These are phyloP conservation scores for Syrphus vitripennis DNA, from an alignment of 2,888 invertebrate species.

Conservation along the genomic window DNA sequence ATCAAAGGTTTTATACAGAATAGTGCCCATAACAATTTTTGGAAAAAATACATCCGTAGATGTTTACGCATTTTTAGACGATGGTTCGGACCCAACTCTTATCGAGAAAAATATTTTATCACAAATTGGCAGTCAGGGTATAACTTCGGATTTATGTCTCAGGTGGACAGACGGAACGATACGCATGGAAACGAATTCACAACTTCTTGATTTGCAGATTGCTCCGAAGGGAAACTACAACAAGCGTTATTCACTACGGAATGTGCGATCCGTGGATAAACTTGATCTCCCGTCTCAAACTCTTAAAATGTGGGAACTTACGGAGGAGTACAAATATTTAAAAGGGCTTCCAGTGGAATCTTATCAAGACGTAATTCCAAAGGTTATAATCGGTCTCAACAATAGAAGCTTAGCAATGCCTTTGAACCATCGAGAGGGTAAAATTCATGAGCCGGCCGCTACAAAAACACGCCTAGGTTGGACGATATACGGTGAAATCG, in stretches of 20 bases:
- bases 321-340: conserved; percentile 38
- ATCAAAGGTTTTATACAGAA: conserved; percentile 27
- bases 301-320: conserved; percentile 15
- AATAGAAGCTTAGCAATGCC: conserved; percentile 58
- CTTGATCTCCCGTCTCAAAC: conserved; percentile 48
- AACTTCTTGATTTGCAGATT: conserved; percentile 17
- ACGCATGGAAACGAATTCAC: conserved; percentile 27
- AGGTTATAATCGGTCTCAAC: conserved; percentile 42
- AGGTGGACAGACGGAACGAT: conserved; percentile 55
- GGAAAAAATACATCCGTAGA: conserved; percentile 12
- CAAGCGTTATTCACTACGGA: background rate
- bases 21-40: conserved; percentile 45
- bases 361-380: conserved; percentile 26
- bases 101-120: conserved; percentile 3
- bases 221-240: conserved; percentile 24
- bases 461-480: conserved; percentile 61
- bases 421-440: conserved; percentile 38
- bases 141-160: conserved; percentile 41
- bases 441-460: conserved; percentile 44
- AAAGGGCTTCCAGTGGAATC: conserved; percentile 48
- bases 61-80: conserved; percentile 51
- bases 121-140: background rate
- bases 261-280: conserved; percentile 23
- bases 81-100: conserved; percentile 52
- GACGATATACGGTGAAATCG: conserved; percentile 35